Percentiles rank a stretch among this genome's conserved stretches.
Evolutionary conservation across 2,888 invertebrate genomes (phyloP).

Genomic region (Amblyjoppa fuscipennis): DNA sequence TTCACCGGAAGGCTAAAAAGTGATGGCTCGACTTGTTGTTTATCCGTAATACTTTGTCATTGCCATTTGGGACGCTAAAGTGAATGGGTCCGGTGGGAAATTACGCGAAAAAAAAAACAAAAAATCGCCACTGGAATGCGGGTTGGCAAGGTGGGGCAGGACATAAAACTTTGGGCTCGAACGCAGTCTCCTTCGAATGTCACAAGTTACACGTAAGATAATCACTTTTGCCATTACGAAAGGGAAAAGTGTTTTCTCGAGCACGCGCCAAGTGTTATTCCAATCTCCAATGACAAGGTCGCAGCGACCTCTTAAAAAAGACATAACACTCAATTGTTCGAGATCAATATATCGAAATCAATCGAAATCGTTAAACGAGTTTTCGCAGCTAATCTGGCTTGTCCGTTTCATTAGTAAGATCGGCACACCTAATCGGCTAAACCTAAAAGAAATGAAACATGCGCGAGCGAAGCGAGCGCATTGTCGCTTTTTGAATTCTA

Average conservation of each 20-base stretch:
- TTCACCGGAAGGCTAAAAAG: neutral
- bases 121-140: constrained; percentile 19
- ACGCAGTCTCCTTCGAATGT: constrained; percentile 17
- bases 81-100: constrained; percentile 23
- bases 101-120: constrained; percentile 13
- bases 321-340: too few species aligned
- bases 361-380: too few species aligned
- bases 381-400: too few species aligned
- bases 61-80: constrained; percentile 19
- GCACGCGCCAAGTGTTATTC: constrained; percentile 22
- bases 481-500: neutral
- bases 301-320: neutral
- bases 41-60: neutral
- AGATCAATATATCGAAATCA: too few species aligned
- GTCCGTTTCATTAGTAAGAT: too few species aligned
- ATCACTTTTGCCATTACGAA: constrained; percentile 18
- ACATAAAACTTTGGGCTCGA: constrained; percentile 29
- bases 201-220: neutral
- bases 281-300: constrained; percentile 37
- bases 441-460: too few species aligned
- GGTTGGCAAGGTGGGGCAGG: neutral
- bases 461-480: too few species aligned
- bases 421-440: too few species aligned
- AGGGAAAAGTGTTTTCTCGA: constrained; percentile 2
- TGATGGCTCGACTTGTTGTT: neutral